These are phyloP conservation scores for Chionoecetes opilio DNA, from an alignment of 1,140 invertebrate genomes.

Conservation along the genomic window DNA sequence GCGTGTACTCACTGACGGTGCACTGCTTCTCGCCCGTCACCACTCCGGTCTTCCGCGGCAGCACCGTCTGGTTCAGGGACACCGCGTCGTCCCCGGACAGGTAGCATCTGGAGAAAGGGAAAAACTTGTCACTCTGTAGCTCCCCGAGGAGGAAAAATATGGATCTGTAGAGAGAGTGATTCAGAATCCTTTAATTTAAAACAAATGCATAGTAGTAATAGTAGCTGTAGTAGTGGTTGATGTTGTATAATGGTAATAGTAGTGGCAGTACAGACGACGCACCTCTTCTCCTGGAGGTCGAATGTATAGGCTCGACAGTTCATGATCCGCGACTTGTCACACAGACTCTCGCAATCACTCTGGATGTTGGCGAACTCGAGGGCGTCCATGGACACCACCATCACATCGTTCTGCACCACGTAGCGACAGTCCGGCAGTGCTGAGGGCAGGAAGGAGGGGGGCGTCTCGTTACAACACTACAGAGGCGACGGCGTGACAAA, in stretches of 20 bases:
- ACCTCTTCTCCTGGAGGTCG: conserved; percentile 66
- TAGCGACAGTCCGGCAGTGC: conserved; percentile 85
- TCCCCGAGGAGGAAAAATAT: not conserved
- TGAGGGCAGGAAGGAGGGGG: conserved; percentile 79
- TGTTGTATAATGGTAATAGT: not conserved
- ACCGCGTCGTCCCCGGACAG: conserved; percentile 85
- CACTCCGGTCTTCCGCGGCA: conserved; percentile 62
- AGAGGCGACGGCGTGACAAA: conserved; percentile 21
- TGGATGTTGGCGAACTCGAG: conserved; percentile 84
- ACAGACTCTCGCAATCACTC: conserved; percentile 84
- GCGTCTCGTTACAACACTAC: not conserved
- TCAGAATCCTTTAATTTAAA: too few relatives aligned
- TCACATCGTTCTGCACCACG: conserved; percentile 83
- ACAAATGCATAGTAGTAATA: not conserved
- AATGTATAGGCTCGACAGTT: conserved; percentile 65
- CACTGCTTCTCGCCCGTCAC: conserved; percentile 74
- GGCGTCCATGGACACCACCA: conserved; percentile 85
- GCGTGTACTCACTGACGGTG: conserved; percentile 71
- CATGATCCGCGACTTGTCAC: conserved; percentile 83
- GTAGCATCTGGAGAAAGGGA: conserved; percentile 83
- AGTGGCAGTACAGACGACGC: not conserved
- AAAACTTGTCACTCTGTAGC: not conserved
- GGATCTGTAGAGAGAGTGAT: too few relatives aligned
- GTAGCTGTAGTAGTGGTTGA: not conserved
- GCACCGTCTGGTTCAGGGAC: conserved; percentile 82